Evolutionary conservation across 2,888 invertebrate species (phyloP).

Genomic region (Nymphalis urticae): DNA sequence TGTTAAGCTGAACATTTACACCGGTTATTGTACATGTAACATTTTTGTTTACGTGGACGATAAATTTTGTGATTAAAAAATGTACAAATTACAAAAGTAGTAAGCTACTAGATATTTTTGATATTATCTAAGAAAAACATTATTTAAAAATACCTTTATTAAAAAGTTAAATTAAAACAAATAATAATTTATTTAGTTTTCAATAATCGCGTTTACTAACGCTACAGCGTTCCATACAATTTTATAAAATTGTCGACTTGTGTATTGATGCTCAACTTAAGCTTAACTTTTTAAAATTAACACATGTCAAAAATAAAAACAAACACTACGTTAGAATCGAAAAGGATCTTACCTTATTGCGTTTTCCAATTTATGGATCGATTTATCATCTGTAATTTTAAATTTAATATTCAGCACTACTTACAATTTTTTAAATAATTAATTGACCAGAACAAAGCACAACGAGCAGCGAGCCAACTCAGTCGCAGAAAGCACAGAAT

Average conservation of each 20-base stretch:
- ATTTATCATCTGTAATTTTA: conserved; percentile 12
- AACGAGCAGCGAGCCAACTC: conserved; percentile 30
- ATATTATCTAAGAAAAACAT: not conserved
- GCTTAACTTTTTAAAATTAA: conserved; percentile 4
- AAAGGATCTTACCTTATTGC: conserved; percentile 26
- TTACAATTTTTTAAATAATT: conserved; percentile 12
- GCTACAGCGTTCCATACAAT: no score
- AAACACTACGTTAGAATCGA: not conserved
- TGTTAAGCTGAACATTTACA: conserved; percentile 1
- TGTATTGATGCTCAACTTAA: not conserved
- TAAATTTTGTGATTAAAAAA: not conserved
- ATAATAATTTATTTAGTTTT: no score
- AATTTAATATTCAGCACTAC: conserved; percentile 4
- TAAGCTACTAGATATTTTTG: not conserved
- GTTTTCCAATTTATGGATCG: conserved; percentile 4
- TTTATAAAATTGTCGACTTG: no score
- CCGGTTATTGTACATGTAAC: not conserved
- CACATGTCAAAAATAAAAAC: conserved; percentile 7
- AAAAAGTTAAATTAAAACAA: no score
- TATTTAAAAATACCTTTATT: no score
- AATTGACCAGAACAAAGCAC: conserved; percentile 18
- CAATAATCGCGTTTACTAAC: no score
- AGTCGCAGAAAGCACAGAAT: conserved; percentile 38
- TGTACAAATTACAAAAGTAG: not conserved
- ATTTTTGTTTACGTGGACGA: conserved; percentile 9